Base-by-base conservation (phyloP, 2,797 vertebrate species). In the Mareca strepera region DNA sequence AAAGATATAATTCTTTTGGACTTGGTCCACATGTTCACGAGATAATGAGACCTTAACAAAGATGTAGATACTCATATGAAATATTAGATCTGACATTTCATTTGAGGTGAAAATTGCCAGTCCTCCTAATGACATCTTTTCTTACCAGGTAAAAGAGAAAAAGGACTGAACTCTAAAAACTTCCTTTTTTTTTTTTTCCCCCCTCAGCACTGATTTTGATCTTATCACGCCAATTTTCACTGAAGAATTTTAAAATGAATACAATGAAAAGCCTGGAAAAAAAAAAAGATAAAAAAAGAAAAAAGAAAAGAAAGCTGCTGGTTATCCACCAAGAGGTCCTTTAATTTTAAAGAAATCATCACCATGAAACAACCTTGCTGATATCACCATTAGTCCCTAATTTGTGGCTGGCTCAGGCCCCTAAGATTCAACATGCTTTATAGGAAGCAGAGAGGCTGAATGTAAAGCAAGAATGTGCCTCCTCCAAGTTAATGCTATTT, bases 31-130 rank as follows among this genome's bases (percentile, higher is more conserved):
- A 97, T 96, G 97, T 83, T 97, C 97, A 94, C 29, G 18, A 96
- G 97, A 97, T 97, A 97, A 96, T 48, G 92, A 97, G 96, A 78
- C 96, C 97, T 97, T 98, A 98, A 98, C 97, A 97, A 98, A 98
- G 96, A 98, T 96, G 97, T 75, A 97, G 97, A 96, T 92, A 96
- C 94, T 88, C 97, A 97, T 59, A 94, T 92, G 94, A 98, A 98
- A 97, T 97, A 98, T 98, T 98, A 97, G 98, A 97, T 76, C 94
- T 97, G 98, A 98, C 98, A 97, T 98, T 98, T 98, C 97, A 95
- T 95, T 90, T 82, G 93, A 96, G 96, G 93, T 96, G 96, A 97
- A 96, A 96, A 96, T 79, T 86, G 92, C 88, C 70, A 83, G 96
- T 96, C 91, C 86, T 97, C 96, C 91, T 95, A 94, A 93, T 31